Percentiles rank a stretch among this genome's conserved stretches.
Evolutionary conservation across 2,797 vertebrate species (phyloP).

Genomic region (Leptatherina wallacei): DNA sequence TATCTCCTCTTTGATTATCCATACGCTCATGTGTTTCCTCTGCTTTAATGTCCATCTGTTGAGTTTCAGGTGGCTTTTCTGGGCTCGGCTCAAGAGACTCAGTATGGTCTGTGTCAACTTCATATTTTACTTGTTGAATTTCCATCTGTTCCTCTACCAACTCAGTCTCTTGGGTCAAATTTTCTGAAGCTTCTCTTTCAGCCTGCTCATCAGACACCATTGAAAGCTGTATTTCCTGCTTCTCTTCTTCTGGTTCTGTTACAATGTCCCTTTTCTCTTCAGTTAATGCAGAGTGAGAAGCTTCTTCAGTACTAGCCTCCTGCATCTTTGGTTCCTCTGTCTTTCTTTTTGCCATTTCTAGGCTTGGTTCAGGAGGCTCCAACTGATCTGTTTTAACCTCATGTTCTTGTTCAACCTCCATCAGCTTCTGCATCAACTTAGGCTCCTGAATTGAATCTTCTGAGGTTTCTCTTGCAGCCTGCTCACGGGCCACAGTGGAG

Average conservation of each 20-base stretch:
- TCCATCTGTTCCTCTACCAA: constrained; percentile 23
- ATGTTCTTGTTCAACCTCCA: constrained; percentile 30
- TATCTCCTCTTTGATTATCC: constrained; percentile 15
- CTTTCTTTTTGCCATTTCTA: constrained; percentile 27
- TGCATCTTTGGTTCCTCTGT: constrained; percentile 29
- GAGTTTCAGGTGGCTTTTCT: constrained; percentile 10
- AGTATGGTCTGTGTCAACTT: constrained; percentile 32
- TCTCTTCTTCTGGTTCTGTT: constrained; percentile 23
- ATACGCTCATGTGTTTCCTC: constrained; percentile 23
- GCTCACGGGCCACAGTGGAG: constrained; percentile 12
- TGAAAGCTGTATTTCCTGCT: constrained; percentile 7
- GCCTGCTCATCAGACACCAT: constrained; percentile 26
- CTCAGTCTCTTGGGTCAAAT: constrained; percentile 38
- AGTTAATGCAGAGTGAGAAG: constrained; percentile 18
- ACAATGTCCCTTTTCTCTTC: constrained; percentile 10
- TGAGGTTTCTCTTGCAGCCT: constrained; percentile 30
- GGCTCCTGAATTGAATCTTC: constrained; percentile 37
- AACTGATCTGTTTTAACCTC: constrained; percentile 40
- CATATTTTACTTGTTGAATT: constrained; percentile 38
- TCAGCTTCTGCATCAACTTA: constrained; percentile 32
- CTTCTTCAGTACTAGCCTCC: constrained; percentile 26
- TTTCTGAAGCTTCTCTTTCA: constrained; percentile 36
- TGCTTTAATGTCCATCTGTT: constrained; percentile 25
- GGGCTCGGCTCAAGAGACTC: constrained; percentile 11
- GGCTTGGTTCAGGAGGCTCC: background rate